These are phyloP conservation scores for Otolemur garnettii DNA, from an alignment of 2,113 vertebrate genomes.

Conservation along the genomic window DNA sequence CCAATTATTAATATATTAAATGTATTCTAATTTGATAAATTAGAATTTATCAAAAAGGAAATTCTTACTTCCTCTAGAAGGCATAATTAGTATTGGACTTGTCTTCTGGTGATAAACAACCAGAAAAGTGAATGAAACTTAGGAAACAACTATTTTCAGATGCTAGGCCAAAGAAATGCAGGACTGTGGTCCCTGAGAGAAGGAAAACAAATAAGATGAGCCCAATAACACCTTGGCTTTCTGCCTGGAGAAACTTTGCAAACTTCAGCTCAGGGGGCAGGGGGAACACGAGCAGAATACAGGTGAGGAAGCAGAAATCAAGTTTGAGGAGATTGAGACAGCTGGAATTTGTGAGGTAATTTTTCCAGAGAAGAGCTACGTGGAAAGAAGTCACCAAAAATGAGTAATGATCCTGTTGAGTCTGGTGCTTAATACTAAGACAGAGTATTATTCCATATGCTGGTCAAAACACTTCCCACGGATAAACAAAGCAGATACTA, in stretches of 20 bases:
- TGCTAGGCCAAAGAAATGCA: background rate
- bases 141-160: conserved; percentile 21
- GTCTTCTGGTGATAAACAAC: background rate
- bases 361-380: background rate
- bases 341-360: background rate
- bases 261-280: background rate
- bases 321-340: background rate
- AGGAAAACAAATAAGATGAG: background rate
- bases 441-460: background rate
- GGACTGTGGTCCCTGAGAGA: background rate
- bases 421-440: background rate
- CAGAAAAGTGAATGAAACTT: background rate
- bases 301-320: background rate
- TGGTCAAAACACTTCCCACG: background rate
- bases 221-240: background rate
- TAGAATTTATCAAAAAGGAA: background rate
- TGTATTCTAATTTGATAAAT: background rate
- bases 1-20: background rate
- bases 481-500: background rate
- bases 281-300: background rate
- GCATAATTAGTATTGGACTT: background rate
- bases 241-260: background rate
- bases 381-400: background rate
- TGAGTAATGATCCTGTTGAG: background rate
- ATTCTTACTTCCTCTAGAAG: background rate